Conservation (phyloP, 2,888 invertebrate species). For the Tetropium fuscum region DNA sequence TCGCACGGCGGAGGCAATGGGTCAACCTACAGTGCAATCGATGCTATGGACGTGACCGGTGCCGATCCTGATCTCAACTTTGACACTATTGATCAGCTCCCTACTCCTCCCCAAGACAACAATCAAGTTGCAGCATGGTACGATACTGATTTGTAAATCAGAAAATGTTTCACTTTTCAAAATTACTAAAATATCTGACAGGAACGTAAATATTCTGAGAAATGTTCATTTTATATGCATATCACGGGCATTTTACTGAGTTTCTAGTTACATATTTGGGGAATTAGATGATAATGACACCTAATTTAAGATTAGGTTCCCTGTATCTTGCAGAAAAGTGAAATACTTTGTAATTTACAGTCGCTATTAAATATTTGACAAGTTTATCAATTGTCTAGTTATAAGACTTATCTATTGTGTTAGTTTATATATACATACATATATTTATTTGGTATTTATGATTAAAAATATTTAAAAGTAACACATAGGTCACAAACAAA, state of each 20-base stretch:
- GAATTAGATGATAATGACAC: background rate
- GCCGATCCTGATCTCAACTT: constrained; percentile 83
- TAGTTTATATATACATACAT: constrained; percentile 14
- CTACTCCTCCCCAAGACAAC: constrained; percentile 88
- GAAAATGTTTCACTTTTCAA: constrained; percentile 15
- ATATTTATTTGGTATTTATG: constrained; percentile 7
- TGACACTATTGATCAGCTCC: constrained; percentile 81
- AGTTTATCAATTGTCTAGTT: constrained; percentile 10
- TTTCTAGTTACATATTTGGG: background rate
- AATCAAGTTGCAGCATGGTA: constrained; percentile 97
- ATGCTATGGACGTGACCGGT: constrained; percentile 85
- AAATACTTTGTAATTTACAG: constrained; percentile 14
- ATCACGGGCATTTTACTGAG: background rate
- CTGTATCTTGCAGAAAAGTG: constrained; percentile 1
- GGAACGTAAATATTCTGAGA: too few relatives aligned
- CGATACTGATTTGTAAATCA: constrained; percentile 90
- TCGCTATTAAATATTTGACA: background rate
- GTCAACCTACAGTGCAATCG: constrained; percentile 83
- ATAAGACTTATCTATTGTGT: constrained; percentile 18
- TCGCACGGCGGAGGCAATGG: constrained; percentile 75
- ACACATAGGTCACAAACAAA: too few relatives aligned
- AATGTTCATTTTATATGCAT: too few relatives aligned
- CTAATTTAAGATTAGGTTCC: background rate
- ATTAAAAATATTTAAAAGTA: too few relatives aligned
- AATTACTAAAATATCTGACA: too few relatives aligned